These are phyloP conservation scores for Eurypyga helias DNA, from an alignment of 2,113 vertebrate genomes.

Conservation along the genomic window DNA sequence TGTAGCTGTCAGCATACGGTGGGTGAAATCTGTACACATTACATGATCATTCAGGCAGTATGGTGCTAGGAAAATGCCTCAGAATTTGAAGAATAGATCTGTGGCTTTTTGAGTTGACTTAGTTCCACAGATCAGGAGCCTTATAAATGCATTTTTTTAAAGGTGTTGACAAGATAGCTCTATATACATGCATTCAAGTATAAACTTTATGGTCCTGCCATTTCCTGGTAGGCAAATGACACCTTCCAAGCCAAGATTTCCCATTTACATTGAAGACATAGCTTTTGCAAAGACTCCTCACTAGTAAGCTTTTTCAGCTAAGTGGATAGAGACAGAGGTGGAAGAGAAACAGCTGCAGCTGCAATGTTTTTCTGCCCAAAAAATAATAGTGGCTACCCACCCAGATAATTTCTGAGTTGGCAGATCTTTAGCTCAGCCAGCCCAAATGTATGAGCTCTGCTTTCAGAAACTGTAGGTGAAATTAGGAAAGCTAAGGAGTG, in stretches of 20 bases:
- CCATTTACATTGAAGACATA: not conserved
- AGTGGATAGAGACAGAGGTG: not conserved
- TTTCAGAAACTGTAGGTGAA: not conserved
- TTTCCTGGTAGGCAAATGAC: not conserved
- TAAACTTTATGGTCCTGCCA: not conserved
- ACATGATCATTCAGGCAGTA: not conserved
- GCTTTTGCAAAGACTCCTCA: not conserved
- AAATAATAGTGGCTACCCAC: not conserved
- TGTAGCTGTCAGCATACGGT: not conserved
- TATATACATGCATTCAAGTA: not conserved
- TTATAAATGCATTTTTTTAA: not conserved
- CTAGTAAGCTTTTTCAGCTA: not conserved
- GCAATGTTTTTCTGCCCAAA: not conserved
- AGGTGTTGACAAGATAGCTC: not conserved
- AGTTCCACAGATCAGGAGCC: not conserved
- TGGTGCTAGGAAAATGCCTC: not conserved
- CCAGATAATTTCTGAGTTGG: not conserved
- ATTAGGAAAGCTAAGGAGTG: not conserved
- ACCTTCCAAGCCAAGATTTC: not conserved
- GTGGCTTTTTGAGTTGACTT: not conserved
- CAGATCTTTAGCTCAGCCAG: not conserved
- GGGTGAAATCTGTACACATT: not conserved
- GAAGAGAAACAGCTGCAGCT: not conserved
- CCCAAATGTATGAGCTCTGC: not conserved
- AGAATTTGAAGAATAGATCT: not conserved